Base-by-base conservation (phyloP, 2,113 vertebrate species). In the Butorides virescens region DNA sequence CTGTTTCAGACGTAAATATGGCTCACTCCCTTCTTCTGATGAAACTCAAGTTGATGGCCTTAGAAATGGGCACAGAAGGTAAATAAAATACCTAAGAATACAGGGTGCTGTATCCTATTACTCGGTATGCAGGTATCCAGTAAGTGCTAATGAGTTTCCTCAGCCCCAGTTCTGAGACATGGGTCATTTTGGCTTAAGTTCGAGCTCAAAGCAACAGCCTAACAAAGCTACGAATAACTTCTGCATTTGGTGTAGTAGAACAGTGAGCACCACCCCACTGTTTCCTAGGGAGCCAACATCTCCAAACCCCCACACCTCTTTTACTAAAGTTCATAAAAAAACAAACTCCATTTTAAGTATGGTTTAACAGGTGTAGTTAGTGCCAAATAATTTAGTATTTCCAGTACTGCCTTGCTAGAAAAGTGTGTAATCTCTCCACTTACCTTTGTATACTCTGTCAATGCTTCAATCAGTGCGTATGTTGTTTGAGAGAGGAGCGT, bases 391-490 rank as follows among this genome's bases (percentile, higher is more conserved):
- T 23, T 50, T 21, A 34, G 29, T 10, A 47, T 9, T 36, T 42
- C 17, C 47, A 59, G 37, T 21, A 58, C 4, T 18, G 47, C 16
- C 10, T 30, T 70, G 71, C 17, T 53, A 22, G 30, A 47, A n/a
- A 47, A 52, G 17, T 0, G 5, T 9, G 42, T 5, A 12, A 5
- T 5, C 52, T 72, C 18, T 1, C 36, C 27, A 37, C 96, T 78
- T 83, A 98, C 98, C 98, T 98, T 98, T 3, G 98, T 98, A 26
- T 98, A 98, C 53, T 98, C 98, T 15, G 98, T 98, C 90, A 98
- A 25, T 5, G 98, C 98, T 89, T 98, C 98, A 42, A 98, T 98
- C 73, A 98, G 11, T 0, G 98, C 98, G 0, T 98, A 98, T 0
- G 98, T 98, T 32, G 98, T 98, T 77, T 98, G 98, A 15, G 98